A percentile compares a stretch with the other conserved stretches of the same genome.
Conservation (phyloP, 1,140 invertebrate species). For the Carcinoscorpius rotundicauda region DNA sequence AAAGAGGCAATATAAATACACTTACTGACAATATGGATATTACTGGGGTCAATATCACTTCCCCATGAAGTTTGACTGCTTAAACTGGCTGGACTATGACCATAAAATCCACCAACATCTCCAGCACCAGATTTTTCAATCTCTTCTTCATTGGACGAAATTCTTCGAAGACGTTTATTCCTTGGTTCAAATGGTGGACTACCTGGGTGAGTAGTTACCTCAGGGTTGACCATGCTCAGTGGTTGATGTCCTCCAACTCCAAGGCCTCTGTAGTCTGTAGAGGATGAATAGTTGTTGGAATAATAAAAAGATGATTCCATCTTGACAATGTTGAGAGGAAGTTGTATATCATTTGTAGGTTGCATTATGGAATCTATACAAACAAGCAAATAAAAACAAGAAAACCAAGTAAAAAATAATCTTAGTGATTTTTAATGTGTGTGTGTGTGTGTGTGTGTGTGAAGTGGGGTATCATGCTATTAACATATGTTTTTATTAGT, state of each 20-base stretch:
- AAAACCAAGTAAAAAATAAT: neutral
- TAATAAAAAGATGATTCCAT: constrained; percentile 81
- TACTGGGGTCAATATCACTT: constrained; percentile 44
- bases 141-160: constrained; percentile 46
- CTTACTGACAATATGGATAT: constrained; percentile 11
- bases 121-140: constrained; percentile 28
- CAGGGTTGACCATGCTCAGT: no score
- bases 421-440: no score
- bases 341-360: constrained; percentile 10
- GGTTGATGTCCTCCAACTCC: no score
- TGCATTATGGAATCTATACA: constrained; percentile 13
- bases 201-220: constrained; percentile 7
- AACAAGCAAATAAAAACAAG: neutral
- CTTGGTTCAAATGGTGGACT: constrained; percentile 39
- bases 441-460: no score
- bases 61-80: constrained; percentile 44
- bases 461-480: no score
- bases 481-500: no score
- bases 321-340: constrained; percentile 71
- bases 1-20: neutral
- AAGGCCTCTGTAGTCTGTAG: constrained; percentile 40
- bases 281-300: constrained; percentile 73
- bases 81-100: constrained; percentile 43
- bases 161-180: constrained; percentile 43
- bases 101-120: constrained; percentile 36